A percentile compares a stretch with the other conserved stretches of the same genome.
These are phyloP conservation scores for Trididemnum nubilum DNA, from an alignment of 23 tunicate species.

Conservation along the genomic window DNA sequence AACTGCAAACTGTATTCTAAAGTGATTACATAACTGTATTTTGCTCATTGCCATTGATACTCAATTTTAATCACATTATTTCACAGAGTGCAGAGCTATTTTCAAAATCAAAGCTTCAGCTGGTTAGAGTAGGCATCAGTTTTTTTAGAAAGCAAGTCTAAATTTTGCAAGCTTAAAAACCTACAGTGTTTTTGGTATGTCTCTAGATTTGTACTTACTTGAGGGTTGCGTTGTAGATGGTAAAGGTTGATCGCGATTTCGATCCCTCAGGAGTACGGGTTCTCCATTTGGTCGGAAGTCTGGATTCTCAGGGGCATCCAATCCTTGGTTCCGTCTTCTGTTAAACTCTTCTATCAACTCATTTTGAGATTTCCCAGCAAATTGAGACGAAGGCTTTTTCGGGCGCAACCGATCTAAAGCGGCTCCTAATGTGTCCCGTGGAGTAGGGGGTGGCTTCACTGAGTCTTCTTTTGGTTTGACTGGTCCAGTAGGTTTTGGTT, in stretches of 20 bases:
- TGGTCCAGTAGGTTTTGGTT: neutral
- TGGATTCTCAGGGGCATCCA: neutral
- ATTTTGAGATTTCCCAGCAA: neutral
- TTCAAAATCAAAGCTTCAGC: too few species aligned
- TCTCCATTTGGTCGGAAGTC: neutral
- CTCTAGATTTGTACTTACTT: neutral
- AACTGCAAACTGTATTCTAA: too few species aligned
- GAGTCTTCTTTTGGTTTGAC: neutral
- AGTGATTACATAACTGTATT: too few species aligned
- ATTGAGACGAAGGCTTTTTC: neutral
- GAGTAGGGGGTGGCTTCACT: neutral
- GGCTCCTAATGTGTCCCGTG: neutral
- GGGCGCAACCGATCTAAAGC: slow-evolving; percentile 19
- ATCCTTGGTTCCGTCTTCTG: slow-evolving; percentile 6
- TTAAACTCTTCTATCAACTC: neutral
- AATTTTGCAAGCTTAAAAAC: too few species aligned
- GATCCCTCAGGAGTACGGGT: neutral
- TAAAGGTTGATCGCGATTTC: neutral
- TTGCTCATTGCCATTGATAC: too few species aligned
- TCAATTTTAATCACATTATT: too few species aligned
- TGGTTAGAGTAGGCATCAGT: too few species aligned
- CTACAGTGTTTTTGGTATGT: too few species aligned
- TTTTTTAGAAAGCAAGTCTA: too few species aligned
- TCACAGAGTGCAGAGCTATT: too few species aligned
- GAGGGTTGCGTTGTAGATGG: neutral